Evolutionary conservation across 1,140 invertebrate genomes (phyloP).

Genomic region (Pectinophora gossypiella): DNA sequence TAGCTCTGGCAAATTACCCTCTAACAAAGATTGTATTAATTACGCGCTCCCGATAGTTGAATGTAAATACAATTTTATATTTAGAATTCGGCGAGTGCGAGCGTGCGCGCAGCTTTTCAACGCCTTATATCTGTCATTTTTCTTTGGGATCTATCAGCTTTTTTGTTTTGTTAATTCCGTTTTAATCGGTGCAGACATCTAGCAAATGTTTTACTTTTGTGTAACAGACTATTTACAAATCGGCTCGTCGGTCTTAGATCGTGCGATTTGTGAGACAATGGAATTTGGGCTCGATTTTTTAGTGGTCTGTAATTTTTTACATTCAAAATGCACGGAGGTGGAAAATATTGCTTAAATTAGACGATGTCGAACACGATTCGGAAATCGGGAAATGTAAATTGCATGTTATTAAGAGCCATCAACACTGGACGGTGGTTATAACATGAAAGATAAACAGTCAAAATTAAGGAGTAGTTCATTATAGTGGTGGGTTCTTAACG

Average conservation of each 20-base stretch:
- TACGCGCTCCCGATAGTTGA: constrained; percentile 68
- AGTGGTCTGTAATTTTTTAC: constrained; percentile 21
- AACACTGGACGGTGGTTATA: constrained; percentile 61
- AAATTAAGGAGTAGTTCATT: constrained; percentile 66
- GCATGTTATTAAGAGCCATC: constrained; percentile 70
- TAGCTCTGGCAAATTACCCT: constrained; percentile 74
- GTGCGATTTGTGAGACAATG: constrained; percentile 20
- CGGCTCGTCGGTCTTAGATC: constrained; percentile 8
- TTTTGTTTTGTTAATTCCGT: constrained; percentile 47
- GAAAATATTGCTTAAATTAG: constrained; percentile 41
- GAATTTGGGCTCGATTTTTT: constrained; percentile 12
- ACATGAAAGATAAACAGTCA: constrained; percentile 67
- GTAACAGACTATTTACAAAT: constrained; percentile 25
- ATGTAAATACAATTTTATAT: constrained; percentile 69
- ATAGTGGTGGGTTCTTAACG: constrained; percentile 63
- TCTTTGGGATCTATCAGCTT: constrained; percentile 40
- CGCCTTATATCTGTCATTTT: constrained; percentile 68
- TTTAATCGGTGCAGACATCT: constrained; percentile 52
- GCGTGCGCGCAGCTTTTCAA: constrained; percentile 39
- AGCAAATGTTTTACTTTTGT: constrained; percentile 33
- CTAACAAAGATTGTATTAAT: constrained; percentile 76
- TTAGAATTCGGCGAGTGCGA: constrained; percentile 57
- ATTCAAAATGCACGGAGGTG: constrained; percentile 46
- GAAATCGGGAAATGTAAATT: constrained; percentile 63
- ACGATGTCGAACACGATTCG: constrained; percentile 53